Evolutionary conservation across 2,888 invertebrate species (phyloP).

Genomic region (Penaeus monodon): DNA sequence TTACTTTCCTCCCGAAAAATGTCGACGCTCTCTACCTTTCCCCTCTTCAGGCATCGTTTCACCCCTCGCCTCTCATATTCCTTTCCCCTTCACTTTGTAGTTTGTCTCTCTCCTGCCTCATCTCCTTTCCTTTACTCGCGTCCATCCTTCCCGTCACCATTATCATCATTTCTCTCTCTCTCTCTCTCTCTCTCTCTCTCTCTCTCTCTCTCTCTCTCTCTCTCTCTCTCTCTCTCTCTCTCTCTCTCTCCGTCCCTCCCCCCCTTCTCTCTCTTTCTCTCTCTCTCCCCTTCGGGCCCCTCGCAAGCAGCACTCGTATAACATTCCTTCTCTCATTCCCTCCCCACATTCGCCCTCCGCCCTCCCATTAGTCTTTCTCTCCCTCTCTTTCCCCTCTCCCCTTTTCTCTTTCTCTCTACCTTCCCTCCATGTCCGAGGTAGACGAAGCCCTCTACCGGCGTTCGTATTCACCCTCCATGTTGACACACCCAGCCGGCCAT

Average conservation of each 20-base stretch:
- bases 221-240: not conserved
- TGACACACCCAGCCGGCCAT: slow-evolving; percentile 47
- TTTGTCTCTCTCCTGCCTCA: not conserved
- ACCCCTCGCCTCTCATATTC: not conserved
- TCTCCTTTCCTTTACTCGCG: slow-evolving; percentile 5
- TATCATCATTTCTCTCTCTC: not conserved
- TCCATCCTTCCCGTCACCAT: not conserved
- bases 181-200: not conserved
- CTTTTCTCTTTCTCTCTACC: too few species aligned
- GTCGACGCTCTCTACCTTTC: not conserved
- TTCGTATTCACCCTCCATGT: slow-evolving; percentile 23
- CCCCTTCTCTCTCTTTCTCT: not conserved
- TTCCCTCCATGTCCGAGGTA: too few species aligned
- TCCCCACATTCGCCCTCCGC: not conserved
- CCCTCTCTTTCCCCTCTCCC: too few species aligned
- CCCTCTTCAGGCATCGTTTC: not conserved
- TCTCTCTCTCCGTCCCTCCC: slow-evolving; percentile 3
- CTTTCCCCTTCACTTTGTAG: slow-evolving; percentile 2
- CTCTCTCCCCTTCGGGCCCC: slow-evolving; percentile 6
- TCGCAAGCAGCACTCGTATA: too few species aligned
- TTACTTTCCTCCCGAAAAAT: not conserved
- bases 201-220: not conserved
- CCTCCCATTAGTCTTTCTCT: too few species aligned
- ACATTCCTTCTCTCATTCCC: slow-evolving; percentile 2
- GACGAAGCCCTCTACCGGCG: too few species aligned